Evolutionary conservation across 1,140 invertebrate species (phyloP).

Genomic region (Diplogasteroides magnus): DNA sequence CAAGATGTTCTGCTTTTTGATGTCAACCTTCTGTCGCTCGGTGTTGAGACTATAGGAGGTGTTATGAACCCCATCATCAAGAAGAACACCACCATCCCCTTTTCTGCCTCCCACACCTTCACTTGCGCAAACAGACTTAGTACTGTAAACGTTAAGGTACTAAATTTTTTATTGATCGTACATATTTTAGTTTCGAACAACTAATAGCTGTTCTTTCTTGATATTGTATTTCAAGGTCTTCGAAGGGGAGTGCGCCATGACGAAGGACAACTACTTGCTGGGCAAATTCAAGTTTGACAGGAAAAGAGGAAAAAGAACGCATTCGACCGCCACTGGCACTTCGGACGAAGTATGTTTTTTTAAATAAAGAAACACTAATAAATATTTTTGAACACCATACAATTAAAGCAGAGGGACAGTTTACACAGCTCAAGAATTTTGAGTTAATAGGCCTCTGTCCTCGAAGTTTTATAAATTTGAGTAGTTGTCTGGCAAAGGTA

Average conservation of each 20-base stretch:
- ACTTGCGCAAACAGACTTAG: constrained; percentile 96
- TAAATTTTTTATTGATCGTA: too few species aligned
- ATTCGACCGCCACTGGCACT: constrained; percentile 64
- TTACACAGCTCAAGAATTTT: too few species aligned
- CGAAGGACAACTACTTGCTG: constrained; percentile 63
- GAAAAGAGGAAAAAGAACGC: too few species aligned
- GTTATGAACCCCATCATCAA: constrained; percentile 93
- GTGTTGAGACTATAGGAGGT: constrained; percentile 93
- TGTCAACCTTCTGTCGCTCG: constrained; percentile 84
- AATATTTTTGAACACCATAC: too few species aligned
- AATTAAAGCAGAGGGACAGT: too few species aligned
- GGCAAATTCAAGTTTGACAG: constrained; percentile 66
- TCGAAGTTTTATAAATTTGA: too few species aligned
- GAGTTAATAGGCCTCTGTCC: too few species aligned
- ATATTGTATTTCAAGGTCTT: constrained; percentile 72
- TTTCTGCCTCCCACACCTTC: constrained; percentile 90
- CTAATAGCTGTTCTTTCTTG: constrained; percentile 42
- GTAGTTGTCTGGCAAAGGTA: too few species aligned
- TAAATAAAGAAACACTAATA: too few species aligned
- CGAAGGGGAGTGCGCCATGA: constrained; percentile 65
- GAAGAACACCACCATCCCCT: constrained; percentile 90
- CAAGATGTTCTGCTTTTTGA: constrained; percentile 84
- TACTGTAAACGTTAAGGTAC: too few species aligned
- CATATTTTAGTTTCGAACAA: constrained; percentile 72
- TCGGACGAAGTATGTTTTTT: too few species aligned